Evolutionary conservation across 2,797 vertebrate genomes (phyloP), one percentile per base, ranked within the genome.

Genomic region (Ispidina picta): DNA sequence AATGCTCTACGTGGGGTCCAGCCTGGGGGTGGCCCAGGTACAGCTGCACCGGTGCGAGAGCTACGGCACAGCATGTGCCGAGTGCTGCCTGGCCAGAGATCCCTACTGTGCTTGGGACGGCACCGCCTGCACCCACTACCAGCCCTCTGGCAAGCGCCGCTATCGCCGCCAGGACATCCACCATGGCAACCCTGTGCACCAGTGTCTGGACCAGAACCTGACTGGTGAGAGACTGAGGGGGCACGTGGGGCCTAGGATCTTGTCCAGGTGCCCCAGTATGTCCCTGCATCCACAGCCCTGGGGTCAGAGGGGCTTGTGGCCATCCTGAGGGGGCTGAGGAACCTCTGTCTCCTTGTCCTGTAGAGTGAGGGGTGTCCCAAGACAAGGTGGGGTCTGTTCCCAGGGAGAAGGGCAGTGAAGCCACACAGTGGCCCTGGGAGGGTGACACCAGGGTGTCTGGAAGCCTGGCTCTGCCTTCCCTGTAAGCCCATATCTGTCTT

Each of bases 51-150:
- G 96, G 78, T 99, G 99, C 2, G 98, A 98, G 92, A 98, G 98
- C 4, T 99, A 99, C 0, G 99, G 99, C 51, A 98, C 97, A 5
- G 99, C 98, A 4, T 99, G 99, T 43, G 98, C 99, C 0, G 99
- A 99, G 86, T 99, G 99, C 97, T 99, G 99, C 95, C 97, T 99
- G 95, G 99, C 99, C 84, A 97, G 99, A 92, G 99, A 99, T 86
- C 99, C 99, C 3, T 99, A 99, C 96, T 99, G 99, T 0, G 97
- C 98, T 87, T 99, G 99, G 99, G 99, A 99, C 0, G 99, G 99
- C 10, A 74, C 96, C 0, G 96, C 98, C 91, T 99, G 99, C 72
- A 88, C 98, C 16, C 98, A 78, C n/a, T 98, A 98, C 93, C 89
- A 97, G 41, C 95, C 98, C 28, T 97, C 97, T 2, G 87, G 97